phyloP scores from a whole-genome alignment of 2,113 vertebrate genomes.

The Crotalus tigris region DNA sequence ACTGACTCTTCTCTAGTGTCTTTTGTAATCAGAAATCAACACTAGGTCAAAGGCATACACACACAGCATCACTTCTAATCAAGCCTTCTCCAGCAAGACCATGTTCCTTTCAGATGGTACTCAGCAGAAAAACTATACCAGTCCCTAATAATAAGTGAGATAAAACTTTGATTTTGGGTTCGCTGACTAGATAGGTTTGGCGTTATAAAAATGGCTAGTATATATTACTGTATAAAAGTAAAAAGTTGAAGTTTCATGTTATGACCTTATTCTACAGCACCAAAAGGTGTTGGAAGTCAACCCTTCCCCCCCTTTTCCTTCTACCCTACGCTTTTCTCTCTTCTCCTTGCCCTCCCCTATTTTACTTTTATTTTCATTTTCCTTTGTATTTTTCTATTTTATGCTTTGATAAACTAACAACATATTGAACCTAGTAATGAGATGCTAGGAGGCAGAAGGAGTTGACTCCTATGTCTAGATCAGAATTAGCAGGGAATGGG shows the following conservation, averaged over 20 bases:
- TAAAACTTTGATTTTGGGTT: not conserved
- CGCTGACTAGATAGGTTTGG: no score
- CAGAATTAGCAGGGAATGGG: rapidly evolving
- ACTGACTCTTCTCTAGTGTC: no score
- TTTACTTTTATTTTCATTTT: no score
- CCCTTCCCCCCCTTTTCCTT: no score
- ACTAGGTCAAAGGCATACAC: not conserved
- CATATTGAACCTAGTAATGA: not conserved
- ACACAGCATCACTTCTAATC: not conserved
- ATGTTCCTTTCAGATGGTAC: conserved; percentile 39
- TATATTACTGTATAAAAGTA: no score
- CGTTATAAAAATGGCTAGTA: no score
- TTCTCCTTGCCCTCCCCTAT: no score
- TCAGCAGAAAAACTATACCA: not conserved
- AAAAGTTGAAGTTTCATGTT: no score
- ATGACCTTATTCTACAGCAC: no score
- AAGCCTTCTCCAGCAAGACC: not conserved
- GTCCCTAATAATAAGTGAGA: not conserved
- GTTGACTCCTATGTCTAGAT: not conserved
- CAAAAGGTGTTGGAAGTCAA: no score
- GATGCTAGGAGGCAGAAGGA: not conserved
- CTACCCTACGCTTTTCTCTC: no score
- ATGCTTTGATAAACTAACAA: not conserved
- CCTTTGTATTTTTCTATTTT: not conserved
- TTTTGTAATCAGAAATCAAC: not conserved